Base-by-base conservation (phyloP, 2,888 invertebrate species). In the Ernsta delagoae region DNA sequence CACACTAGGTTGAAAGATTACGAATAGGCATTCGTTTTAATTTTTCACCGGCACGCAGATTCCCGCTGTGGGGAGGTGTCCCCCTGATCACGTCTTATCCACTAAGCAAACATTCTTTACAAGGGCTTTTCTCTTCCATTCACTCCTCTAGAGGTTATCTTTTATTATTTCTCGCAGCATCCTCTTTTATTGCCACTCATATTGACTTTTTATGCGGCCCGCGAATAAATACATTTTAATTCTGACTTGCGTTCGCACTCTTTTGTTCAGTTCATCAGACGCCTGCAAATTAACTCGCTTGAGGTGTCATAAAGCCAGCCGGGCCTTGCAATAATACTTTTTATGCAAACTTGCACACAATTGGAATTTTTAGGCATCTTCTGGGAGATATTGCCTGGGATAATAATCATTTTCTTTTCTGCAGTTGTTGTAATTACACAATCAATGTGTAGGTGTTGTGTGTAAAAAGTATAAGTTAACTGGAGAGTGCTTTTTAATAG, bases 141-240 rank as follows among this genome's bases (percentile, higher is more conserved):
- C 92, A 90, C 88, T 91, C 81, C 88, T 91, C 81, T 80, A 84
- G 88, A 91, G 92, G 92, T 92, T 92, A 92, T 91, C 90, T 92
- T 91, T 92, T 91, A 92, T 92, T 75, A 77, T 77, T 75, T 76
- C 76, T 75, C 74, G 73, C 76, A 74, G 73, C 72, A 77, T 77
- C 76, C 75, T 75, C 73, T 75, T 77, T 77, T 77, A 77, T 76
- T 77, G 90, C 92, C 89, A 84, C 86, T 87, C 90, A 92, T 93
- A 92, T 93, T 92, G 93, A 90, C 92, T 92, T 93, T 93, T 92
- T 93, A 91, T 92, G 86, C 90, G 83, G 80, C 53, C 31, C 11
- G 53, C 80, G 92, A 92, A 93, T 93, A 93, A 92, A 93, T 93
- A 92, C 93, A 93, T 93, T 93, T 90, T 92, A 92, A 93, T 93